Conservation (phyloP, 1,140 invertebrate genomes). For the Ceratitis capitata region DNA sequence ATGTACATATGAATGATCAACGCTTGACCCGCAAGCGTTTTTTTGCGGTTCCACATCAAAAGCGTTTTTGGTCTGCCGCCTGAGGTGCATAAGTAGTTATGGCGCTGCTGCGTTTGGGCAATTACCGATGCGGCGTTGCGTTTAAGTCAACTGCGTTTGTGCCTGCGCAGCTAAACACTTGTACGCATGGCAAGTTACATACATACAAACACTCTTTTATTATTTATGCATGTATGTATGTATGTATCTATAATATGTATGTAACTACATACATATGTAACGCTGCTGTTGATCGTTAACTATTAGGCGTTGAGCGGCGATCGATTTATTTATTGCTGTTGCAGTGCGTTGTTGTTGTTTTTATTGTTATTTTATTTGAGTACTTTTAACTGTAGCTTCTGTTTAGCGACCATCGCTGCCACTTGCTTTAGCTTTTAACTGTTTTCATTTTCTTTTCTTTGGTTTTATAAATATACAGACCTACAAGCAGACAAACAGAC, state of each 20-base stretch:
- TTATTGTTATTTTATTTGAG: background rate
- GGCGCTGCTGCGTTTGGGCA: background rate
- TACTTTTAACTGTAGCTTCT: background rate
- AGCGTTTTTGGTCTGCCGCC: background rate
- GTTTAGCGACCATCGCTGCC: background rate
- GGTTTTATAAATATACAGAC: no score
- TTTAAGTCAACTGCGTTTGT: background rate
- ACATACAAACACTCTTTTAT: background rate
- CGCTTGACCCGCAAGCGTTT: slow-evolving; percentile 10
- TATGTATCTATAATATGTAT: no score
- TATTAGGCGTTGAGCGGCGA: slow-evolving; percentile 19
- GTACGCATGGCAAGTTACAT: background rate
- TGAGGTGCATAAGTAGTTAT: background rate
- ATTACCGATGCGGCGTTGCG: background rate
- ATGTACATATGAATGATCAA: background rate
- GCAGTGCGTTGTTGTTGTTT: background rate
- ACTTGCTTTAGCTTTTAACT: background rate
- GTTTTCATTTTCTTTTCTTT: background rate
- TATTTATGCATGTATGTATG: background rate
- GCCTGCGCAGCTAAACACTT: background rate
- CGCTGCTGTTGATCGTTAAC: background rate
- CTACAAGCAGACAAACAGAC: no score
- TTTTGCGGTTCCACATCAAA: slow-evolving; percentile 28
- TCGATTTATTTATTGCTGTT: slow-evolving; percentile 21
- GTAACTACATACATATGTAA: background rate